Base-by-base conservation (phyloP, 2,797 vertebrate genomes). In the Meda fulgida region DNA sequence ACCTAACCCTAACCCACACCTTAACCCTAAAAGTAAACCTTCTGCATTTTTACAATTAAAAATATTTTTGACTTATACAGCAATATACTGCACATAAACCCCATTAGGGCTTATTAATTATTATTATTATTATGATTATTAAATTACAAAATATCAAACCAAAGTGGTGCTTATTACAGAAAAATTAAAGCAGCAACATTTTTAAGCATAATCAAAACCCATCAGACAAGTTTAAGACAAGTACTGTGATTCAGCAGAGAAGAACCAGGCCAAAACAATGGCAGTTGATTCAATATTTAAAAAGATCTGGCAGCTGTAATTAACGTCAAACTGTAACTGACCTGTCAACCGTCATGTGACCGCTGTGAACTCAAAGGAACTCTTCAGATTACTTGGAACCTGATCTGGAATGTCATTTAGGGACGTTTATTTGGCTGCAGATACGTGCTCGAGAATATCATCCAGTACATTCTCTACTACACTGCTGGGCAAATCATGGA, bases 401-500 rank as follows among this genome's bases (percentile, higher is more conserved):
- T 66, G 60, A 83, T 48, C 58, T 83, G 58, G 7, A 51, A 48
- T 53, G 51, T 67, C 18, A 66, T 67, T 84, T 77, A 77, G 23
- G 60, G 79, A 81, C 11, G 4, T 77, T 78, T 53, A 51, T 66
- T 53, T 67, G 34, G 73, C 31, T 53, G 16, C 34, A 77, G 18
- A 77, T 51, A 2, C 14, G 0, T 18, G 46, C 34, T 70, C 66
- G 67, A 66, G 63, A 63, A 43, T 48, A 55, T 14, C 60, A 21
- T 84, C n/a, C 60, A 76, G 72, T 19, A 53, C 81, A 76, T 83
- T 67, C 81, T 55, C 21, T 84, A 77, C 72, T 51, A 65, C 63
- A 31, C 3, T 65, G 14, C 63, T 31, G 3, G 26, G 29, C 29
- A 31, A 65, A 65, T 31, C 7, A 65, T 18, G 14, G 26, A 16